Conservation (phyloP, 2,797 vertebrate species). For the Telmatherina bonti region DNA sequence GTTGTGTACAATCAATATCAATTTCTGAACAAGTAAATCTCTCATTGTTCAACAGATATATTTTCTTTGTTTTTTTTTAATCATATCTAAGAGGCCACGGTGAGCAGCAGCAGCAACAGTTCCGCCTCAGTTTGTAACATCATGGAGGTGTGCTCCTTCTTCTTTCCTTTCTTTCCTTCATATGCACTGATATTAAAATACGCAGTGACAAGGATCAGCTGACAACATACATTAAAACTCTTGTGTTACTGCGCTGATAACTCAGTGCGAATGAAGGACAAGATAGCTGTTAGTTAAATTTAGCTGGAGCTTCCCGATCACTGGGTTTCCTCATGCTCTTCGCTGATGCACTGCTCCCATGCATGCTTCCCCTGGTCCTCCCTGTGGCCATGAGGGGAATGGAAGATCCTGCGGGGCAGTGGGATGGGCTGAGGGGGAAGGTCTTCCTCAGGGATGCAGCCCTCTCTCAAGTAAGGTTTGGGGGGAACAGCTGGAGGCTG, state of each 20-base stretch:
- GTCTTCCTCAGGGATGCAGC: conserved; percentile 89
- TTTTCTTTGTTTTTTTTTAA: conserved; percentile 39
- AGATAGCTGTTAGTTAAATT: conserved; percentile 32
- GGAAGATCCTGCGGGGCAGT: conserved; percentile 93
- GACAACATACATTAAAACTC: conserved; percentile 1
- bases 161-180: conserved; percentile 52
- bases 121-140: conserved; percentile 47
- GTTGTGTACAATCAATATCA: conserved; percentile 77
- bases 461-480: conserved; percentile 93
- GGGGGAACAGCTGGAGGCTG: conserved; percentile 92
- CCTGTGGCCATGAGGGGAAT: conserved; percentile 88
- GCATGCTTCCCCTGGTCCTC: conserved; percentile 93
- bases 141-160: conserved; percentile 18
- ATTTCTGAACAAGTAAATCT: conserved; percentile 68
- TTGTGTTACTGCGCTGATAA: conserved; percentile 25
- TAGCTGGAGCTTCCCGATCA: conserved; percentile 55
- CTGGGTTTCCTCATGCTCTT: conserved; percentile 87
- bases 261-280: conserved; percentile 59
- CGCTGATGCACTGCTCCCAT: conserved; percentile 95
- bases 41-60: conserved; percentile 43
- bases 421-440: conserved; percentile 91
- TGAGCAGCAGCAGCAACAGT: conserved; percentile 56
- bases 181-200: conserved; percentile 51
- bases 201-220: conserved; percentile 4
- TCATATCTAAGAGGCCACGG: conserved; percentile 44